Evolutionary conservation across 1,140 invertebrate species (phyloP).

Genomic region (Drosophila seguyi): DNA sequence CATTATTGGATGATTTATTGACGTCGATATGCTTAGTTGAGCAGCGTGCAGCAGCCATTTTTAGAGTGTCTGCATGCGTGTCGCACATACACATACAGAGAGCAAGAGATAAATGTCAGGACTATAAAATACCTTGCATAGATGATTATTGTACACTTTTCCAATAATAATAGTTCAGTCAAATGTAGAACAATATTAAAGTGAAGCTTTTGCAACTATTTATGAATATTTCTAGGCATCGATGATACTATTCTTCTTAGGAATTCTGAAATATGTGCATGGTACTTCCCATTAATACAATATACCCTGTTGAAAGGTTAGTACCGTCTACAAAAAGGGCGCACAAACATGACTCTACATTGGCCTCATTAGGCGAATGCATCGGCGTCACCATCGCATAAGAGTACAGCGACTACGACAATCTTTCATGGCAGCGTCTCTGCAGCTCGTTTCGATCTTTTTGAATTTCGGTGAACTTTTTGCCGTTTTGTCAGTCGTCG

Average conservation of each 20-base stretch:
- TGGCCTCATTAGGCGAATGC: conserved; percentile 59
- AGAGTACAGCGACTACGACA: conserved; percentile 36
- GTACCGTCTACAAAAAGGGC: conserved; percentile 2
- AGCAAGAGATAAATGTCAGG: not conserved
- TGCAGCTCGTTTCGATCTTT: conserved; percentile 14
- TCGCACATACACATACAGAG: conserved; percentile 17
- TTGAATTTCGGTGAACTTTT: conserved; percentile 17
- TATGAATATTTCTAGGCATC: no score
- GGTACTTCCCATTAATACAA: not conserved
- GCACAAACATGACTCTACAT: conserved; percentile 55
- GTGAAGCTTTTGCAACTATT: not conserved
- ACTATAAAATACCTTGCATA: not conserved
- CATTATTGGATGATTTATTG: conserved; percentile 85
- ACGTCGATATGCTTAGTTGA: conserved; percentile 84
- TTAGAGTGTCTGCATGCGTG: conserved; percentile 60
- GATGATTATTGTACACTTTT: no score
- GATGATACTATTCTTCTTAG: not conserved
- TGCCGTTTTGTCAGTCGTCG: conserved; percentile 26
- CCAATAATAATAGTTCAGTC: no score
- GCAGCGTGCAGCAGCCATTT: conserved; percentile 69
- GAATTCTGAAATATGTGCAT: not conserved
- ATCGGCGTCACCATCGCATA: conserved; percentile 39
- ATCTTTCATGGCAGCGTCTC: conserved; percentile 35
- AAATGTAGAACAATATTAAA: not conserved
- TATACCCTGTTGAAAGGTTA: not conserved